These are phyloP conservation scores for Tipula lateralis DNA, from an alignment of 2,888 invertebrate genomes.

Conservation along the genomic window DNA sequence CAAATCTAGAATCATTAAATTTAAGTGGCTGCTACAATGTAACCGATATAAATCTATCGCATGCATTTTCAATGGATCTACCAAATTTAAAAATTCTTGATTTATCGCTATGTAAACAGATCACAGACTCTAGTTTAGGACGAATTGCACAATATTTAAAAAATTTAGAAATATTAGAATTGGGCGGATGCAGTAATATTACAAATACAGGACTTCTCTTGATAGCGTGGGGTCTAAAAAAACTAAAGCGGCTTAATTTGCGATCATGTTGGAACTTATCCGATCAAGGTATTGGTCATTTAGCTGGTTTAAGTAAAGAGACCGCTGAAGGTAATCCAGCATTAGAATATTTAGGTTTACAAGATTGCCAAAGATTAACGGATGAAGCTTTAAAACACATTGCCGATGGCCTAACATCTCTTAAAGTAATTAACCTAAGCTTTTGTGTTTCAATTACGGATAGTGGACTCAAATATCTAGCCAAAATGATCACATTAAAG, in stretches of 20 bases:
- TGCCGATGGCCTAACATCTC: slow-evolving; percentile 70
- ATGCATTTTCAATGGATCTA: slow-evolving; percentile 73
- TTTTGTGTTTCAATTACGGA: slow-evolving; percentile 95
- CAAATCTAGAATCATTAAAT: slow-evolving; percentile 80
- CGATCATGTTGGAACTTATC: slow-evolving; percentile 90
- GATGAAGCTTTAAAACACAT: slow-evolving; percentile 86
- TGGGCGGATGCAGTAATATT: slow-evolving; percentile 88
- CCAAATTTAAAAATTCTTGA: slow-evolving; percentile 76
- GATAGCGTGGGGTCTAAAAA: slow-evolving; percentile 82
- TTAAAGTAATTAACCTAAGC: slow-evolving; percentile 84
- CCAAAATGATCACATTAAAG: slow-evolving; percentile 75
- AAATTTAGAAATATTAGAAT: slow-evolving; percentile 79
- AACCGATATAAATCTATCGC: slow-evolving; percentile 76
- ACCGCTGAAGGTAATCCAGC: slow-evolving; percentile 64
- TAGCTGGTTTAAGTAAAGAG: slow-evolving; percentile 68
- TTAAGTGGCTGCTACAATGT: slow-evolving; percentile 92
- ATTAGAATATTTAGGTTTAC: slow-evolving; percentile 79
- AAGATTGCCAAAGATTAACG: slow-evolving; percentile 91
- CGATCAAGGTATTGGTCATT: slow-evolving; percentile 82
- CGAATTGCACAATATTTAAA: slow-evolving; percentile 78
- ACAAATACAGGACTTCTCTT: slow-evolving; percentile 82
- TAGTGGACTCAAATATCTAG: slow-evolving; percentile 80
- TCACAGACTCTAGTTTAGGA: slow-evolving; percentile 83
- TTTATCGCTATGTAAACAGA: slow-evolving; percentile 88
- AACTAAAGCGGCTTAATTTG: slow-evolving; percentile 76